phyloP scores from a whole-genome alignment of 2,797 vertebrate genomes.

The Rhyacichthys aspro region DNA sequence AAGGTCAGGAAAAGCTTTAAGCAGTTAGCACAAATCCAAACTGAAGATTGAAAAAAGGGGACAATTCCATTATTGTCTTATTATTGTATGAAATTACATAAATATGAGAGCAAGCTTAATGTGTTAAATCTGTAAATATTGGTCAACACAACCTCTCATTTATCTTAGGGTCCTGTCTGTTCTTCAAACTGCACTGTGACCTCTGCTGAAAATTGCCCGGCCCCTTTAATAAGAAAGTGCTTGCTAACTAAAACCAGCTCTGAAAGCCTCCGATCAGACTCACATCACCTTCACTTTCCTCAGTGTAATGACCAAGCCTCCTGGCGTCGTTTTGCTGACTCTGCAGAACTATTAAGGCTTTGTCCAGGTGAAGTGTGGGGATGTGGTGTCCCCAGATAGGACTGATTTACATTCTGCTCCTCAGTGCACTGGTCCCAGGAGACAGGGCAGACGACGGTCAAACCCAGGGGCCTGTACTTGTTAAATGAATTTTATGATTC shows the following conservation, averaged over 20 bases:
- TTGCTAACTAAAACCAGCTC: background rate
- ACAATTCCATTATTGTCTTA: no score
- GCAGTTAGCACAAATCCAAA: conserved; percentile 2
- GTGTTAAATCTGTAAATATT: background rate
- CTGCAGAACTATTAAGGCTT: background rate
- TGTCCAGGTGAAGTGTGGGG: background rate
- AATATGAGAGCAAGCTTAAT: background rate
- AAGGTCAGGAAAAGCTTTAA: background rate
- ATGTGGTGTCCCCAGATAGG: no score
- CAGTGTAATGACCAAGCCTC: background rate
- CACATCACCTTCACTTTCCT: background rate
- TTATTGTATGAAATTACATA: no score
- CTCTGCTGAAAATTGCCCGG: background rate
- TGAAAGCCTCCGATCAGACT: no score
- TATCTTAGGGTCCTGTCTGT: background rate
- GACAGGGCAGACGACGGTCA: background rate
- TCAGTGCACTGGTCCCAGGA: background rate
- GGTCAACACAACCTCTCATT: background rate
- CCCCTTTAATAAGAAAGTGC: background rate
- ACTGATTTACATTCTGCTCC: background rate
- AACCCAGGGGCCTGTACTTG: background rate
- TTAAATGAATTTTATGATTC: conserved; percentile 2
- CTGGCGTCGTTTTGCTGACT: conserved; percentile 1
- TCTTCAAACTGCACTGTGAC: background rate
- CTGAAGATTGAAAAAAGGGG: background rate